Evolutionary conservation across 2,113 vertebrate genomes (phyloP).

Genomic region (Centrocercus urophasianus): DNA sequence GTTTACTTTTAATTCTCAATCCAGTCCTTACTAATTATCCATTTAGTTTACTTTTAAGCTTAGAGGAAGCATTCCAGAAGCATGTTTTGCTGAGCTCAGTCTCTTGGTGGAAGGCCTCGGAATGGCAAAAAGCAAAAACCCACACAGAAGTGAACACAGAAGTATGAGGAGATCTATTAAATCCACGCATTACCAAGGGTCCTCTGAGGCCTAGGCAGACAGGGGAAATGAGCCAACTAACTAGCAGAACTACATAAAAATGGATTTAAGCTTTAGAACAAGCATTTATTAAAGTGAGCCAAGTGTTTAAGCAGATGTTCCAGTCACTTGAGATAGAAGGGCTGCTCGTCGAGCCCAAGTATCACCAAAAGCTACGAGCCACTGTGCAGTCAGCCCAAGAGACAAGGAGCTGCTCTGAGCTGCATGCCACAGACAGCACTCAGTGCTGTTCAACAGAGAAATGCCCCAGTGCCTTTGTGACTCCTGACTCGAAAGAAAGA

Average conservation of each 20-base stretch:
- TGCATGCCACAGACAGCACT: neutral
- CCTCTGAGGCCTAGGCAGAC: neutral
- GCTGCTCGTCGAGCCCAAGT: neutral
- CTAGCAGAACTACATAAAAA: neutral
- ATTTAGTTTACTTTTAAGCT: conserved; percentile 3
- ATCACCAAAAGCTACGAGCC: neutral
- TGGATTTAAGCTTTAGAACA: neutral
- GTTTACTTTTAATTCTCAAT: conserved; percentile 16
- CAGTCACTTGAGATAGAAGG: conserved; percentile 46
- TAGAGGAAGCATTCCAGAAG: neutral
- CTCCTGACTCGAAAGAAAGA: neutral
- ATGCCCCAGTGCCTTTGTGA: neutral
- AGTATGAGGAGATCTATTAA: neutral
- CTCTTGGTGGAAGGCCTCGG: neutral
- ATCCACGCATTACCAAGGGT: neutral
- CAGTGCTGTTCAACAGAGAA: neutral
- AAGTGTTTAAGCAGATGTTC: conserved; percentile 50
- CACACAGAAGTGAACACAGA: neutral
- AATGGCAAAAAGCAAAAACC: neutral
- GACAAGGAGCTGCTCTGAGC: conserved; percentile 9
- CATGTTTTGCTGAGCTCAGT: neutral
- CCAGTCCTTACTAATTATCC: neutral
- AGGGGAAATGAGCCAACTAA: neutral
- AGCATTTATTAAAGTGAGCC: conserved; percentile 7
- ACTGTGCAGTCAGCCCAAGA: conserved; percentile 32